Evolutionary conservation across 2,113 vertebrate species (phyloP).

Genomic region (Speoplatyrhinus poulsoni): DNA sequence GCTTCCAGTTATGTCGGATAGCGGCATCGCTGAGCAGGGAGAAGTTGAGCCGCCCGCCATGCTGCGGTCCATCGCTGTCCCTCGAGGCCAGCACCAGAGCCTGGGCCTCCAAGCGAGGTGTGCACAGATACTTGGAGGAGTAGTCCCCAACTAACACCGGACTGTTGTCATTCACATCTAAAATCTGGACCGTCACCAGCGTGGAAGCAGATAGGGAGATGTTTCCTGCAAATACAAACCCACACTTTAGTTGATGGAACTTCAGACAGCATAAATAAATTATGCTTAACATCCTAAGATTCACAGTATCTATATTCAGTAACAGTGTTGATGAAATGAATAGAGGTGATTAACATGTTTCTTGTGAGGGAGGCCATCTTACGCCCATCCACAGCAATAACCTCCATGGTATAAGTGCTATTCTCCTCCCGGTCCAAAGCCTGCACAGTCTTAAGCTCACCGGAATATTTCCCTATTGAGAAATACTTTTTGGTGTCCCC

Average conservation of each 20-base stretch:
- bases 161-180: slow-evolving; percentile 81
- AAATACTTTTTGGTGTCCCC: slow-evolving; percentile 81
- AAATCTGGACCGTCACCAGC: slow-evolving; percentile 78
- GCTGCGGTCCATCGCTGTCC: slow-evolving; percentile 71
- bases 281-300: not conserved
- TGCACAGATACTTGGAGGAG: slow-evolving; percentile 83
- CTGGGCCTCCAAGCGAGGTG: slow-evolving; percentile 79
- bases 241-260: not conserved
- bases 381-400: slow-evolving; percentile 79
- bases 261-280: not conserved
- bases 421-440: slow-evolving; percentile 78
- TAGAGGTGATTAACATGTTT: not conserved
- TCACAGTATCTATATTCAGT: not conserved
- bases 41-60: slow-evolving; percentile 78
- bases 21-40: slow-evolving; percentile 77
- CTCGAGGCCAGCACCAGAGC: slow-evolving; percentile 78
- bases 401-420: slow-evolving; percentile 80
- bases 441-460: slow-evolving; percentile 78
- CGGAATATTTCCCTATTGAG: slow-evolving; percentile 78
- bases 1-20: slow-evolving; percentile 80
- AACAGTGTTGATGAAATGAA: too few species aligned
- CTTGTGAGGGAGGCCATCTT: slow-evolving; percentile 41
- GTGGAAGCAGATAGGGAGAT: slow-evolving; percentile 76
- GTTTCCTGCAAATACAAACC: slow-evolving; percentile 65
- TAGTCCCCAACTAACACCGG: slow-evolving; percentile 79